Evolutionary conservation across 1,140 invertebrate species (phyloP).

Genomic region (Tribolium madens): DNA sequence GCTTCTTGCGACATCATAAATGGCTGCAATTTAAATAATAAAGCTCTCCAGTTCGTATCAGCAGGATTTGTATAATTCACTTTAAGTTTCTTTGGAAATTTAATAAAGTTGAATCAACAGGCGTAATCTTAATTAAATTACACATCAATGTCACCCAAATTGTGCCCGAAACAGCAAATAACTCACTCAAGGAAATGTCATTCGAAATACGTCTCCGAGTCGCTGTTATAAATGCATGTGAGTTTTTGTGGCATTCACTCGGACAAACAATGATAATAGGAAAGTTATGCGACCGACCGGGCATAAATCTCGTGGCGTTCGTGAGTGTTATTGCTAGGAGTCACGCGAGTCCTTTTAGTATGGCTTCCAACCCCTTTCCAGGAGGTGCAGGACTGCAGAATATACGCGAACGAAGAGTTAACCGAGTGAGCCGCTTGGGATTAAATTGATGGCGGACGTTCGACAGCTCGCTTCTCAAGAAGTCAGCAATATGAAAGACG

Average conservation of each 20-base stretch:
- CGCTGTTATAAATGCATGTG: conserved; percentile 51
- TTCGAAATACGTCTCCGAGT: conserved; percentile 44
- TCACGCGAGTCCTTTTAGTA: conserved; percentile 47
- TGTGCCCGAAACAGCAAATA: neutral
- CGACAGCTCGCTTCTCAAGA: conserved; percentile 29
- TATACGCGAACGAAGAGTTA: conserved; percentile 14
- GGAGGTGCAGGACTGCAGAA: conserved; percentile 11
- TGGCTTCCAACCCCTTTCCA: conserved; percentile 26
- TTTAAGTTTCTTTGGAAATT: no score
- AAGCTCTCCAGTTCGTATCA: neutral
- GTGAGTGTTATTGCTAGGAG: conserved; percentile 53
- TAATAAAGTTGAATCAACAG: conserved; percentile 8
- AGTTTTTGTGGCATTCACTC: conserved; percentile 49
- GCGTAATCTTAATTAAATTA: conserved; percentile 24
- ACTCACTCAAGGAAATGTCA: conserved; percentile 37
- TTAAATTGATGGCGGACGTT: conserved; percentile 31
- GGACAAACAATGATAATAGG: conserved; percentile 55
- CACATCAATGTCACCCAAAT: conserved; percentile 11
- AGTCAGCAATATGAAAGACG: conserved; percentile 37
- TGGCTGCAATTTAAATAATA: conserved; percentile 30
- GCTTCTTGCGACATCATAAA: conserved; percentile 9
- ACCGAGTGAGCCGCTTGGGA: neutral
- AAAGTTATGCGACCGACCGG: conserved; percentile 50
- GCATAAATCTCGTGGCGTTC: conserved; percentile 55
- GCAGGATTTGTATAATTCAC: conserved; percentile 17